Conservation (phyloP, 2,113 vertebrate genomes). For the Chaetura pelagica region DNA sequence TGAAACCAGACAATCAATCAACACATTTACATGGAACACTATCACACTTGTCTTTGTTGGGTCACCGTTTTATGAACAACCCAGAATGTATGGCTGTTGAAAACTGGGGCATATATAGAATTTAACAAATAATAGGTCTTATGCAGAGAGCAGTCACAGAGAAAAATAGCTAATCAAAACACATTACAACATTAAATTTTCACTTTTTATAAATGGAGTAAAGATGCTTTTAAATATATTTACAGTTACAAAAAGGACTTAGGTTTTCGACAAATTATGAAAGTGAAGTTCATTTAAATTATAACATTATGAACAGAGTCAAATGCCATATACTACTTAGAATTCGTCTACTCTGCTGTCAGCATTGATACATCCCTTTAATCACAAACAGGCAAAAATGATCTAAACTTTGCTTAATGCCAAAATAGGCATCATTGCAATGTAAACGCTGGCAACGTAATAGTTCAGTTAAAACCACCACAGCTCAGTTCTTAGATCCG, state of each 20-base stretch:
- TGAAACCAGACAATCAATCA: conserved; percentile 26
- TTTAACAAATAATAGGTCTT: conserved; percentile 55
- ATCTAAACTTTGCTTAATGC: conserved; percentile 12
- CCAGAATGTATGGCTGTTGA: conserved; percentile 27
- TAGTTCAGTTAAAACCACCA: conserved; percentile 18
- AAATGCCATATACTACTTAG: neutral
- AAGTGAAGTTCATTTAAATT: conserved; percentile 40
- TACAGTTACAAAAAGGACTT: conserved; percentile 46
- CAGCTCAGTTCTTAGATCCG: neutral
- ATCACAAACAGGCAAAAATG: neutral
- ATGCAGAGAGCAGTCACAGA: conserved; percentile 50
- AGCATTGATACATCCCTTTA: conserved; percentile 12
- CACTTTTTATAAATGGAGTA: conserved; percentile 62
- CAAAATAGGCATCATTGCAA: neutral
- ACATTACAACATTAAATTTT: conserved; percentile 64
- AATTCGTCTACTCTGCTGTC: conserved; percentile 20
- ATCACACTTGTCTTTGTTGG: conserved; percentile 10
- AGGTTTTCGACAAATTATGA: conserved; percentile 30
- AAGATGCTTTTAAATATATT: conserved; percentile 68
- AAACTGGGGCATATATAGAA: conserved; percentile 34
- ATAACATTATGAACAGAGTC: conserved; percentile 13
- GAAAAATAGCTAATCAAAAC: conserved; percentile 65
- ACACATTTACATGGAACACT: conserved; percentile 50
- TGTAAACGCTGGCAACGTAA: neutral
- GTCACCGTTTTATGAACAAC: conserved; percentile 12